Base-by-base conservation (phyloP, 1,140 invertebrate species). In the Halesus radiatus region DNA sequence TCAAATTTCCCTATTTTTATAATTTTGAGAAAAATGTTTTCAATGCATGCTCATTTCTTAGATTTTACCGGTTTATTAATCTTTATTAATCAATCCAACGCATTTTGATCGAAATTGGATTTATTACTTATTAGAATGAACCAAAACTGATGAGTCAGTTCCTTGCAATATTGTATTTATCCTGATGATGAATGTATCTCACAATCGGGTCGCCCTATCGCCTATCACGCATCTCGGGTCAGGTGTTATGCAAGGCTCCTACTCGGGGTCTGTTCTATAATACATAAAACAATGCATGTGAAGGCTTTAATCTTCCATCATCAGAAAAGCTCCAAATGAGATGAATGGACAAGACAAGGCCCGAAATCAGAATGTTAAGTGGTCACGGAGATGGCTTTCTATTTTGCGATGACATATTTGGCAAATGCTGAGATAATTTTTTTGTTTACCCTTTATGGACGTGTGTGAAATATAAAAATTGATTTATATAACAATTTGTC, bases 221-320 rank as follows among this genome's bases (percentile, higher is more conserved):
- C 45, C 76, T 78, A 78, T 79, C 80, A 29, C 58, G 37, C 53
- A 81, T 81, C 80, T 66, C 26, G 80, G 80, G 80, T 81, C 80
- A 81, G 68, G 74, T 77, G 80, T 76, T 45, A 56, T 58, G 56
- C 75, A 76, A 73, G 78, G 54, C 32, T 26, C 66, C 13, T 7
- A 50, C 32, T 37, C 22, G 54, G 68, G 16, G 22, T 16, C 45
- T 32, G 32, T 20, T 20, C 29, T 50, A 66, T 66, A 66, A 66
- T 52, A 66, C 66, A 56, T 58, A 66, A 66, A 45, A 76, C 70
- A 80, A 80, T 73, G 78, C 54, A 79, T 22, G 74, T 22, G 74
- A 52, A 20, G 32, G n/a, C 66, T 66, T n/a, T 54, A 76, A 76
- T 76, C 74, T 22, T 37, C 58, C 74, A 62, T 76, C 74, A 32